These are phyloP conservation scores for Bovichtus variegatus DNA, from an alignment of 2,797 vertebrate genomes.

Conservation along the genomic window DNA sequence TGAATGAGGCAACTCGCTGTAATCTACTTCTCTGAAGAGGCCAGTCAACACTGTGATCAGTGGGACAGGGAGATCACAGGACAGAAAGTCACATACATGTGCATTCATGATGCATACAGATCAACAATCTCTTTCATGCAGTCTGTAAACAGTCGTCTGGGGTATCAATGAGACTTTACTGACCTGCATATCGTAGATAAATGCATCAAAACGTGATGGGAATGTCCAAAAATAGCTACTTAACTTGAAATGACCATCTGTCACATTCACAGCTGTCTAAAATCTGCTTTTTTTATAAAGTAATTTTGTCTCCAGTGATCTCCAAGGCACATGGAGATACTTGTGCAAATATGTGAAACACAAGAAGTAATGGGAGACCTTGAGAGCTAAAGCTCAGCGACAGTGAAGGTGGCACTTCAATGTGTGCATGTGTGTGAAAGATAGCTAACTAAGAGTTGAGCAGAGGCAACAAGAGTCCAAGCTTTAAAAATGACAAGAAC, in stretches of 20 bases:
- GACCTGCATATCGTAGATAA: background rate
- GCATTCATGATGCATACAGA: background rate
- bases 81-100: background rate
- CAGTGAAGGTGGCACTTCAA: background rate
- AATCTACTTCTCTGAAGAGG: slow-evolving; percentile 50
- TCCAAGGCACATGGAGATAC: background rate
- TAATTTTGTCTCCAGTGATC: background rate
- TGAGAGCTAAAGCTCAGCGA: background rate
- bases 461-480: too few relatives aligned
- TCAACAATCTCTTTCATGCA: background rate
- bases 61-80: slow-evolving; percentile 19
- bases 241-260: slow-evolving; percentile 18
- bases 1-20: slow-evolving; percentile 62
- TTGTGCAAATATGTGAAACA: background rate
- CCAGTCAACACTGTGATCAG: slow-evolving; percentile 44
- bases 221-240: background rate
- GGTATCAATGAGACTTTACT: background rate
- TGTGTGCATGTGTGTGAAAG: too few relatives aligned
- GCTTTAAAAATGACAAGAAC: too few relatives aligned
- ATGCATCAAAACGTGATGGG: slow-evolving; percentile 6
- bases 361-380: background rate
- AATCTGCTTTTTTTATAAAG: background rate
- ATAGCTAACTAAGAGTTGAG: too few relatives aligned
- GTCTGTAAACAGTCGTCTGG: background rate
- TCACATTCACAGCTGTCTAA: slow-evolving; percentile 2